phyloP scores from a whole-genome alignment of 2,797 vertebrate genomes.

The Peromyscus aztecus region DNA sequence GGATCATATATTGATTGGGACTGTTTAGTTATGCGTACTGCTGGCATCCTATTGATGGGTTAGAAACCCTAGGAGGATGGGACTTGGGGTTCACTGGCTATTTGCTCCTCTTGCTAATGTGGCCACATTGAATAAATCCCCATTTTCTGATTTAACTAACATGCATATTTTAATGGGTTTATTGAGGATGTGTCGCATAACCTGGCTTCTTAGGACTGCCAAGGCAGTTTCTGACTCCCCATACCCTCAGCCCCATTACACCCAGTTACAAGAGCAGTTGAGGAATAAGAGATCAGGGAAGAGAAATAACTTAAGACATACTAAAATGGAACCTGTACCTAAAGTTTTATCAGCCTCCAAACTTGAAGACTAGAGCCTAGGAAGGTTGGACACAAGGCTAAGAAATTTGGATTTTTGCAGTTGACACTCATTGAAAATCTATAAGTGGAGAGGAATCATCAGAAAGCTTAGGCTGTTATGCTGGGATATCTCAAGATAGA shows the following conservation, averaged over 20 bases:
- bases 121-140: background rate
- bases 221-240: background rate
- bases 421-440: slow-evolving; percentile 24
- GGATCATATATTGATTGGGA: background rate
- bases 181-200: background rate
- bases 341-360: background rate
- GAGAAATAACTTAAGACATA: background rate
- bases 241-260: background rate
- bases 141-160: background rate
- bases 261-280: background rate
- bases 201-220: background rate
- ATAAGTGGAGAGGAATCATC: background rate
- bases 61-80: background rate
- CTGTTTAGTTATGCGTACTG: background rate
- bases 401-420: slow-evolving; percentile 32
- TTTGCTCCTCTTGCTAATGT: background rate
- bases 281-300: slow-evolving; percentile 10
- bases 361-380: background rate
- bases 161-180: background rate
- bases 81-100: background rate
- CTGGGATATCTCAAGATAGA: background rate
- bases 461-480: background rate
- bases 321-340: background rate
- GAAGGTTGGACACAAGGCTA: background rate
- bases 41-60: background rate